phyloP scores from a whole-genome alignment of 2,797 vertebrate genomes.

The Myioborus melanocephalus region DNA sequence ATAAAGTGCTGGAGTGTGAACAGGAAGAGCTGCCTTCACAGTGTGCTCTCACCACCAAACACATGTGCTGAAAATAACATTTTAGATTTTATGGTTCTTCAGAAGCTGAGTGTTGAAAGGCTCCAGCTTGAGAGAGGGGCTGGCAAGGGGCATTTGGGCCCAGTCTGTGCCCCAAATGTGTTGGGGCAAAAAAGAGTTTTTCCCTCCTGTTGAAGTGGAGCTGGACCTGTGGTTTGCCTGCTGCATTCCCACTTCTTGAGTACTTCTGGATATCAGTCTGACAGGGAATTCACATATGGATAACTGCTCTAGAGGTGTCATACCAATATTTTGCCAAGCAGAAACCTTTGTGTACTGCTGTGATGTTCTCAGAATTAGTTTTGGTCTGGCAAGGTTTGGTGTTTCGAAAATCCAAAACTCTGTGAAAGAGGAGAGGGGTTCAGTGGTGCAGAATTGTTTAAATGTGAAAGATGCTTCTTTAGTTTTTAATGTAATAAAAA shows the following conservation, averaged over 20 bases:
- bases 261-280: neutral
- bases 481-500: neutral
- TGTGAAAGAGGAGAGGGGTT: neutral
- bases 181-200: neutral
- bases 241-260: neutral
- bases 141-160: fast-evolving
- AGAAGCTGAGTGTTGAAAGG: neutral
- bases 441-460: neutral
- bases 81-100: neutral
- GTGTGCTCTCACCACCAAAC: neutral
- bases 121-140: neutral
- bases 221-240: neutral
- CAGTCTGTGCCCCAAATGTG: neutral
- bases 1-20: neutral
- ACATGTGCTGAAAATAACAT: neutral
- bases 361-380: neutral
- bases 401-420: neutral
- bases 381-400: neutral
- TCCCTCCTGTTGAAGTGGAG: too few relatives aligned
- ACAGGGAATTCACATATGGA: neutral
- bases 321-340: neutral
- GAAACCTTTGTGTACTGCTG: neutral
- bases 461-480: neutral
- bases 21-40: constrained; percentile 17
- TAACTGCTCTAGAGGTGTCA: neutral